Percentiles rank a stretch among this genome's conserved stretches.
These are phyloP conservation scores for Polylopha cassiicola DNA, from an alignment of 2,888 invertebrate genomes.

Conservation along the genomic window DNA sequence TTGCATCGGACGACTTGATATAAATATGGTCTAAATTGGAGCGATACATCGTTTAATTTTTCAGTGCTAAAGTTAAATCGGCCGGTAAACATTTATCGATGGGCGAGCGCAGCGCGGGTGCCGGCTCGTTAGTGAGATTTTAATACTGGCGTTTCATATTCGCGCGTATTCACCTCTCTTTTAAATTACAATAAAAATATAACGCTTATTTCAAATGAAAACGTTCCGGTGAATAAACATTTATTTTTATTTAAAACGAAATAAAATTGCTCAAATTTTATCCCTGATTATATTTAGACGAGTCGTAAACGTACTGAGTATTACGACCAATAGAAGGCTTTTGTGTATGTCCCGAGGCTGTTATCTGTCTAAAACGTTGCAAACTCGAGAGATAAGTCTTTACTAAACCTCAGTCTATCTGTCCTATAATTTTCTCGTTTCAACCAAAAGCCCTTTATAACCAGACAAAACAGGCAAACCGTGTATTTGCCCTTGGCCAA, in stretches of 20 bases:
- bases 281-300: conserved; percentile 16
- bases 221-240: too few species aligned
- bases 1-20: conserved; percentile 28
- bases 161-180: conserved; percentile 35
- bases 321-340: conserved; percentile 22
- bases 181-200: conserved; percentile 22
- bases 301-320: conserved; percentile 17
- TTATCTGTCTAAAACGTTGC: conserved; percentile 22
- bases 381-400: conserved; percentile 26
- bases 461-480: conserved; percentile 37
- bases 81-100: conserved; percentile 48
- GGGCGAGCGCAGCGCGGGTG: conserved; percentile 21
- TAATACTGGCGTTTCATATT: conserved; percentile 21
- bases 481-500: conserved; percentile 62
- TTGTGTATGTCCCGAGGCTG: conserved; percentile 21
- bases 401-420: conserved; percentile 24
- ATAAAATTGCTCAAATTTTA: conserved; percentile 7
- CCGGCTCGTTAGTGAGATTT: conserved; percentile 20
- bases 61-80: conserved; percentile 55
- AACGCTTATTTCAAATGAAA: conserved; percentile 7
- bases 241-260: too few species aligned
- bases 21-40: conserved; percentile 43
- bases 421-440: conserved; percentile 49
- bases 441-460: conserved; percentile 32
- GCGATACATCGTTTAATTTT: conserved; percentile 55